Percentiles rank a stretch among this genome's conserved stretches.
Evolutionary conservation across 2,113 vertebrate genomes (phyloP).

Genomic region (Isichthys henryi): DNA sequence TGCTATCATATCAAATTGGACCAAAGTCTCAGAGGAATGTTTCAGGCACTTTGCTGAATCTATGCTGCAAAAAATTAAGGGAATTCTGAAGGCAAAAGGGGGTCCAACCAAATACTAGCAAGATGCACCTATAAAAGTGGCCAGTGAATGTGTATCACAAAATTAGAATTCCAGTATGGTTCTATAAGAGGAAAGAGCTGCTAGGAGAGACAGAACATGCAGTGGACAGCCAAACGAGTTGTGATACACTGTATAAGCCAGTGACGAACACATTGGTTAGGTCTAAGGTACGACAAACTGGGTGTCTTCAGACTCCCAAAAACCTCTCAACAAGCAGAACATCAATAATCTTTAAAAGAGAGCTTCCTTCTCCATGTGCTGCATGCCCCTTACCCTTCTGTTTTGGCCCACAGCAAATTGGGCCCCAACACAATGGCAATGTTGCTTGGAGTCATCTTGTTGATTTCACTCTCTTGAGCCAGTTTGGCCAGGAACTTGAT

Average conservation of each 20-base stretch:
- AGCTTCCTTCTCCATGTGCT: neutral
- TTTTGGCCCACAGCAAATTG: slow-evolving; percentile 91
- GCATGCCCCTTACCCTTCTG: slow-evolving; percentile 76
- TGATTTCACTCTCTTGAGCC: slow-evolving; percentile 84
- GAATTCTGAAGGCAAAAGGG: neutral
- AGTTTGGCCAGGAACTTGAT: slow-evolving; percentile 94
- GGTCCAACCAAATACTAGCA: neutral
- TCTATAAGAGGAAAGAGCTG: neutral
- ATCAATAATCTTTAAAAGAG: neutral
- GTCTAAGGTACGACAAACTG: no score
- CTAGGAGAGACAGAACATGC: neutral
- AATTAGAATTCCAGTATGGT: neutral
- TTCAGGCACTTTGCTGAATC: neutral
- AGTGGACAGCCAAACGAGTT: neutral
- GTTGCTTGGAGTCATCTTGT: slow-evolving; percentile 98
- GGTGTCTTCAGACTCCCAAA: neutral
- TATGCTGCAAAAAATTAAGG: neutral
- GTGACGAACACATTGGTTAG: neutral
- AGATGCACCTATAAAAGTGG: neutral
- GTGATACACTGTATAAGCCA: neutral
- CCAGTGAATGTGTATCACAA: neutral
- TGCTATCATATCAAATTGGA: neutral
- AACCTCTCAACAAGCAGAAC: neutral
- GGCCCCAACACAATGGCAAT: slow-evolving; percentile 95
- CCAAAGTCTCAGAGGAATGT: neutral